Conservation (phyloP, 2,797 vertebrate genomes). For the Crypturellus tataupa region DNA sequence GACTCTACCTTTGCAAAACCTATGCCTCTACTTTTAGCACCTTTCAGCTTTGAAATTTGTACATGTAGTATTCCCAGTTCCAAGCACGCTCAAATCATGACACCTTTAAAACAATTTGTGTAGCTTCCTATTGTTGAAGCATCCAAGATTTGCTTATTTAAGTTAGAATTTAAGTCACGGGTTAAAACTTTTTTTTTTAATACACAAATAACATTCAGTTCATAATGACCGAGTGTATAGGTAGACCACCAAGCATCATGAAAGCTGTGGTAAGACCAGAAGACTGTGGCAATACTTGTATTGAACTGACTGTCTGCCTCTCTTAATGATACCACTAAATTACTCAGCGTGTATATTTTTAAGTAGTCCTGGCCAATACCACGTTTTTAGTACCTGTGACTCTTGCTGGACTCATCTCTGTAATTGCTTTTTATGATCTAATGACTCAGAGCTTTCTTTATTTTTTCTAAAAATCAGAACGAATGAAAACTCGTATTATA, state of each 20-base stretch:
- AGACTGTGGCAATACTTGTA: not conserved
- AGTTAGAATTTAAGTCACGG: not conserved
- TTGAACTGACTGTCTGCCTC: not conserved
- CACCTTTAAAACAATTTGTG: not conserved
- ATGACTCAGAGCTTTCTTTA: constrained; percentile 4
- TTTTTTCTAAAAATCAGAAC: not conserved
- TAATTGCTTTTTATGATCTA: constrained; percentile 38
- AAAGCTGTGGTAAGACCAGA: not conserved
- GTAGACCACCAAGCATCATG: not conserved
- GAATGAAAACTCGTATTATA: not conserved
- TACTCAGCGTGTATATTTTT: not conserved
- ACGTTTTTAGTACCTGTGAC: not conserved
- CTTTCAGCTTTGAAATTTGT: not conserved
- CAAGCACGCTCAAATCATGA: not conserved
- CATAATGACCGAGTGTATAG: not conserved
- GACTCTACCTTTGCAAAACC: not conserved
- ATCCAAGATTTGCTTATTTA: not conserved
- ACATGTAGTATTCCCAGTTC: no score
- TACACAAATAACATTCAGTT: not conserved
- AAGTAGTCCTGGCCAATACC: not conserved
- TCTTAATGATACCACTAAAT: not conserved
- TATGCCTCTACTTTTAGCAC: not conserved
- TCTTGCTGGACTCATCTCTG: not conserved
- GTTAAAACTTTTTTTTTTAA: not conserved
- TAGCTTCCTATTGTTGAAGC: not conserved